Evolutionary conservation across 1,140 invertebrate species (phyloP).

Genomic region (Xylocopa sonorina): DNA sequence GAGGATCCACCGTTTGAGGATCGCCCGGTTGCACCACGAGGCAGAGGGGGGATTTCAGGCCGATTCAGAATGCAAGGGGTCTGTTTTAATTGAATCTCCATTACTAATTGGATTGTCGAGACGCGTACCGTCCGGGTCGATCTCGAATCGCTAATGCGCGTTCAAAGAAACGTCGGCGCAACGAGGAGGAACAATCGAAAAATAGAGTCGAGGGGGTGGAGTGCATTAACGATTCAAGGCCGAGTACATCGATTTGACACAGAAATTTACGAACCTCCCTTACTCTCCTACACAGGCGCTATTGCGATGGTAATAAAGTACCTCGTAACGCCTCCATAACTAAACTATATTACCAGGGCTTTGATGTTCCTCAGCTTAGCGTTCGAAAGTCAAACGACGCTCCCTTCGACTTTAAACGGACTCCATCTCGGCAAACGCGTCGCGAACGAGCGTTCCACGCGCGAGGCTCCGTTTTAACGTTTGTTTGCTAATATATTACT

Average conservation of each 20-base stretch:
- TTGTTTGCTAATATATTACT: slow-evolving; percentile 5
- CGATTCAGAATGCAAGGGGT: background rate
- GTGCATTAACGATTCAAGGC: slow-evolving; percentile 11
- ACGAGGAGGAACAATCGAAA: background rate
- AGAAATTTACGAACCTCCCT: background rate
- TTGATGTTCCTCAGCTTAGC: background rate
- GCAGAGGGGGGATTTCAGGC: background rate
- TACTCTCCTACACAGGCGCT: background rate
- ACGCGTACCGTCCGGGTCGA: slow-evolving; percentile 2
- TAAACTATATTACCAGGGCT: background rate
- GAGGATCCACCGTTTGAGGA: background rate
- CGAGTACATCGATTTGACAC: slow-evolving; percentile 4
- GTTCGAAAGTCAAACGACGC: background rate
- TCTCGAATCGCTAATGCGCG: slow-evolving; percentile 7
- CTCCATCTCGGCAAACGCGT: background rate
- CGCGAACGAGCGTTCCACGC: background rate
- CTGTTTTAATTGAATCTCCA: slow-evolving; percentile 3
- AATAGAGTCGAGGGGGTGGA: background rate
- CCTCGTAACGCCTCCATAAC: background rate
- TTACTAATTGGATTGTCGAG: slow-evolving; percentile 12
- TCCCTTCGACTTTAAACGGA: too few relatives aligned
- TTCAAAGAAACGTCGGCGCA: slow-evolving; percentile 6
- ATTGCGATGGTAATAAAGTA: background rate
- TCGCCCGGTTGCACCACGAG: background rate
- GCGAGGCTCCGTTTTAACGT: background rate